Evolutionary conservation across 2,113 vertebrate genomes (phyloP), one percentile per base, ranked within the genome.

Genomic region (Vulpes lagopus): DNA sequence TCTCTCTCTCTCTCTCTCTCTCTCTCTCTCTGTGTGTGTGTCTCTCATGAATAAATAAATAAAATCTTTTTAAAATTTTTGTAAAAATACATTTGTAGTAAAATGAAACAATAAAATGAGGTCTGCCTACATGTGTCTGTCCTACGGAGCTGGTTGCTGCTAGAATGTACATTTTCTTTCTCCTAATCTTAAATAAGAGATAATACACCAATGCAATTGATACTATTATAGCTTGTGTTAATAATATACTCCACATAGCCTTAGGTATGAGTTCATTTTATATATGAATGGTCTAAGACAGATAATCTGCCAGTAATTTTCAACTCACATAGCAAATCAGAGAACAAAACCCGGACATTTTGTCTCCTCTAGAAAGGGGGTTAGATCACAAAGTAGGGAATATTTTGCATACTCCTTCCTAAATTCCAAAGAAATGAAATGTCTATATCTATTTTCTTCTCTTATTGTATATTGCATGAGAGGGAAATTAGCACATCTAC

Each of bases 111-210:
- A 78, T 30, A 16, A 76, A 76, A 78, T 49, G 25, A 51, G 74
- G 51, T 79, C 17, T 20, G 51, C 51, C 27, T 55, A 17, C 16
- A n/a, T 79, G 30, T 53, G 16, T 64, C 25, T 53, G 16, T 64
- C 74, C 27, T 49, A 17, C 53, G 69, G 38, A 73, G 17, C 35
- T 84, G 55, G 8, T 55, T 86, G 16, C 38, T 89, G 27, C 57
- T 14, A 69, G 11, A 4, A 3, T 43, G 0, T 57, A 80, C 0
- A 2, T 49, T 25, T 60, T 83, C 15, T 69, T 81, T 76, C 23
- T 91, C 59, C 87, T 43, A 64, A 38, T 92, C 38, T 73, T 80
- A 38, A 93, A 76, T 62, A 89, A 85, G 23, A 60, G 17, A 96
- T 8, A 95, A 57, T 57, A 49, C 20, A 79, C 15, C 22, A 90